Percentiles rank a stretch among this genome's conserved stretches.
Conservation (phyloP, 2,888 invertebrate species). For the Tethea ocularis region DNA sequence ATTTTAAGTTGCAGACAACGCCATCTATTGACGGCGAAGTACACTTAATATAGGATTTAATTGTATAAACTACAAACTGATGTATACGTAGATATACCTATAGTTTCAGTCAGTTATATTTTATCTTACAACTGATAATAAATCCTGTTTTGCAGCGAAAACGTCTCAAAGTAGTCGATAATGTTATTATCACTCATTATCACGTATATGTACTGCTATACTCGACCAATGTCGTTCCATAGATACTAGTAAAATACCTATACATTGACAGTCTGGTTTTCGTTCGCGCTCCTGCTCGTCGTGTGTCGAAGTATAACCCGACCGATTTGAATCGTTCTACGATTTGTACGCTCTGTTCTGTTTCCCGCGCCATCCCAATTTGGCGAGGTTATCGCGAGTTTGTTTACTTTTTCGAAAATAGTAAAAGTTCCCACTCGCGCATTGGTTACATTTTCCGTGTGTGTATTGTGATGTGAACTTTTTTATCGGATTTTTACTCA, state of each 20-base stretch:
- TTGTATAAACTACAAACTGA: no score
- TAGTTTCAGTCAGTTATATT: background rate
- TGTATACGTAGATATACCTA: no score
- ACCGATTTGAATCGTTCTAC: conserved; percentile 8
- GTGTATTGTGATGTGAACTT: conserved; percentile 6
- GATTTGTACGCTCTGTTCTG: background rate
- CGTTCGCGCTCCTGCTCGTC: conserved; percentile 15
- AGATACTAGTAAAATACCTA: conserved; percentile 10
- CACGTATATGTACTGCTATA: conserved; percentile 15
- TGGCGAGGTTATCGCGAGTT: conserved; percentile 9
- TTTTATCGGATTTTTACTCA: background rate
- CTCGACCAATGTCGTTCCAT: conserved; percentile 9
- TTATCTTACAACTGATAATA: conserved; percentile 11
- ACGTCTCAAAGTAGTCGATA: conserved; percentile 18
- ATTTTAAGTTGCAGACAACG: background rate
- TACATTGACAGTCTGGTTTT: conserved; percentile 16
- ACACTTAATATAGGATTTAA: no score
- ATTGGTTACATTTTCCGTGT: background rate
- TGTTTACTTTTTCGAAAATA: conserved; percentile 13
- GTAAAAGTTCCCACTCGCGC: conserved; percentile 2
- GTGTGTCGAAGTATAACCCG: conserved; percentile 14
- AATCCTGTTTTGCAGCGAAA: conserved; percentile 13
- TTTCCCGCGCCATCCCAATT: conserved; percentile 17
- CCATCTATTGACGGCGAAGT: background rate
- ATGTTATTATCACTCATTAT: conserved; percentile 25